A percentile compares a stretch with the other conserved stretches of the same genome.
phyloP scores from a whole-genome alignment of 2,888 invertebrate genomes.

The Tenodera sinensis region DNA sequence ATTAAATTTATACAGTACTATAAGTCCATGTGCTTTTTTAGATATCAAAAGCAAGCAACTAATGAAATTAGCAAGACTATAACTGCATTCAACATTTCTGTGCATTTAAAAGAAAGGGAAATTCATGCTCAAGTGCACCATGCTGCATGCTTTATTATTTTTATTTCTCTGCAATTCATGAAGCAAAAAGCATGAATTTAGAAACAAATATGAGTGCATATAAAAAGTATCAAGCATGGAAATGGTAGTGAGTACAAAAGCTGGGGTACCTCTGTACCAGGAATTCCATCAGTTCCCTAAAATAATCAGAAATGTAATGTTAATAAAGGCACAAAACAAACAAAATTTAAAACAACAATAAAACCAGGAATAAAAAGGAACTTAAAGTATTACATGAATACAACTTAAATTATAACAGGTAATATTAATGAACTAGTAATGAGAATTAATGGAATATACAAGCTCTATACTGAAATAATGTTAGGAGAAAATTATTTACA shows the following conservation, averaged over 20 bases:
- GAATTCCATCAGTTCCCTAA: conserved; percentile 92
- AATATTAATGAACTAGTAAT: neutral
- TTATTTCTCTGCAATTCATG: neutral
- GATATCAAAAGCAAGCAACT: neutral
- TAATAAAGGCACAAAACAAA: neutral
- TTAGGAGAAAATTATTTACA: neutral
- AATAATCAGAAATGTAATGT: conserved; percentile 41
- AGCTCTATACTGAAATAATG: neutral
- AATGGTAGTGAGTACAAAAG: conserved; percentile 24
- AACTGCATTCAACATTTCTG: neutral
- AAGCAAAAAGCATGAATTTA: conserved; percentile 21
- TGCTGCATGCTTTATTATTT: neutral
- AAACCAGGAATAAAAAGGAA: neutral
- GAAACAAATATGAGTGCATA: neutral
- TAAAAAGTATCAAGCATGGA: conserved; percentile 18
- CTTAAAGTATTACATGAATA: neutral
- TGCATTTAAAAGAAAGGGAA: neutral
- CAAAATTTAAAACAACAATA: neutral
- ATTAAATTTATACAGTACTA: neutral
- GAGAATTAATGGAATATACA: neutral
- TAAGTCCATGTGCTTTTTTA: neutral
- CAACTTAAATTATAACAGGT: neutral
- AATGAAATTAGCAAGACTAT: neutral
- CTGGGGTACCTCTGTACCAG: conserved; percentile 75
- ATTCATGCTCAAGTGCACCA: conserved; percentile 10